Conservation (phyloP, 2,888 invertebrate genomes). For the Rhagonycha lutea region DNA sequence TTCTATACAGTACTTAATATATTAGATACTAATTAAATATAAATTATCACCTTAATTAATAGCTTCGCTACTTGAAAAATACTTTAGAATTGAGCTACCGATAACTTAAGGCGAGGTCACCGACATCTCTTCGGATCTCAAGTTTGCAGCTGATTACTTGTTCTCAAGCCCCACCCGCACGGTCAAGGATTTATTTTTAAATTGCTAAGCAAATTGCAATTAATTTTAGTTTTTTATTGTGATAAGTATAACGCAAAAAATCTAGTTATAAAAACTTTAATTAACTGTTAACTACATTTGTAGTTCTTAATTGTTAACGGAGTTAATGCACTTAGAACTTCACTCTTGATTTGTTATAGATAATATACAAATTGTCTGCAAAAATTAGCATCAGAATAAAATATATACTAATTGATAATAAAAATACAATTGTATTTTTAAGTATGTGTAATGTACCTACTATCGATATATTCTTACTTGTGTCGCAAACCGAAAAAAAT, state of each 20-base stretch:
- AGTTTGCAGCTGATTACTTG: conserved; percentile 32
- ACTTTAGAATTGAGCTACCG: conserved; percentile 26
- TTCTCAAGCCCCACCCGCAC: conserved; percentile 39
- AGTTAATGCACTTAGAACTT: background rate
- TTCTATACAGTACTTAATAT: background rate
- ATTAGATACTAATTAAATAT: conserved; percentile 14
- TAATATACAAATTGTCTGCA: background rate
- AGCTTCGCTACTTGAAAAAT: conserved; percentile 27
- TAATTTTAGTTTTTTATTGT: background rate
- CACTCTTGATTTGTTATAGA: background rate
- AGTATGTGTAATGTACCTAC: too few relatives aligned
- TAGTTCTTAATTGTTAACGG: background rate
- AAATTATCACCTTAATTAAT: conserved; percentile 23
- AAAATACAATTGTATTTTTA: too few relatives aligned
- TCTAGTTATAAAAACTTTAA: background rate
- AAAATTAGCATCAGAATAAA: background rate
- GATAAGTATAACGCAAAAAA: background rate
- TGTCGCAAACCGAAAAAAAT: too few relatives aligned
- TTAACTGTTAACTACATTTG: background rate
- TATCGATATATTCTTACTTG: too few relatives aligned
- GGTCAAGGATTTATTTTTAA: conserved; percentile 34
- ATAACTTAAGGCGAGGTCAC: conserved; percentile 33
- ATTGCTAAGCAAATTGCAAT: conserved; percentile 7
- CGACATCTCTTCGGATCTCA: conserved; percentile 32
- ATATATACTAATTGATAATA: too few relatives aligned